Conservation (phyloP, 2,888 invertebrate species). For the Pteria penguin region DNA sequence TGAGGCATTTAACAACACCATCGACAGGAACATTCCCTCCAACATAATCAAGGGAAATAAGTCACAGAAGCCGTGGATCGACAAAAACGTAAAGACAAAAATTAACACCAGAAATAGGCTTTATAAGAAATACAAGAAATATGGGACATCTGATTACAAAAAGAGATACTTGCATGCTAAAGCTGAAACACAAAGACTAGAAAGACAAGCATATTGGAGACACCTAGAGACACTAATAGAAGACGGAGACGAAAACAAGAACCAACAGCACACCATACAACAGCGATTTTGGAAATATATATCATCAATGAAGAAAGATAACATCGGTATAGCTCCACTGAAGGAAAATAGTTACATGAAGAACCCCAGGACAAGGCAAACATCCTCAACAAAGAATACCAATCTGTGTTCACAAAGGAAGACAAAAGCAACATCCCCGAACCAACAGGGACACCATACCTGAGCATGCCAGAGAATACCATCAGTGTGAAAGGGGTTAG, state of each 20-base stretch:
- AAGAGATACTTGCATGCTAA: conserved; percentile 8
- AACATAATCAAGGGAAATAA: conserved; percentile 22
- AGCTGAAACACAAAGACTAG: conserved; percentile 16
- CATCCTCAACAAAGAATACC: conserved; percentile 37
- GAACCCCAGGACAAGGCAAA: conserved; percentile 30
- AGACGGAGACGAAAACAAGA: neutral
- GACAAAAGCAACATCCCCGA: neutral
- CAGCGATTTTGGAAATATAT: conserved; percentile 30
- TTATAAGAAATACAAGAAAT: conserved; percentile 37
- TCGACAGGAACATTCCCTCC: conserved; percentile 27
- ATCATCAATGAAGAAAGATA: conserved; percentile 29
- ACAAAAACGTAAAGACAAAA: conserved; percentile 20
- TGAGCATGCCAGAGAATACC: neutral
- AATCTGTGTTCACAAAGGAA: conserved; percentile 23
- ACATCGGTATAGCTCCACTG: conserved; percentile 20
- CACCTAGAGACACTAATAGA: conserved; percentile 33
- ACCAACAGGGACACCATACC: neutral
- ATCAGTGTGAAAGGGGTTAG: no score
- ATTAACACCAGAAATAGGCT: conserved; percentile 23
- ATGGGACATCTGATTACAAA: neutral
- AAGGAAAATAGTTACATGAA: conserved; percentile 13
- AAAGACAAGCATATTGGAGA: conserved; percentile 29
- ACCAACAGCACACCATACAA: neutral
- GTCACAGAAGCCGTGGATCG: conserved; percentile 30
- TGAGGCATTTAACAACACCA: conserved; percentile 12